A percentile compares a stretch with the other conserved stretches of the same genome.
Conservation (phyloP, 1,140 invertebrate species). For the Apis dorsata region DNA sequence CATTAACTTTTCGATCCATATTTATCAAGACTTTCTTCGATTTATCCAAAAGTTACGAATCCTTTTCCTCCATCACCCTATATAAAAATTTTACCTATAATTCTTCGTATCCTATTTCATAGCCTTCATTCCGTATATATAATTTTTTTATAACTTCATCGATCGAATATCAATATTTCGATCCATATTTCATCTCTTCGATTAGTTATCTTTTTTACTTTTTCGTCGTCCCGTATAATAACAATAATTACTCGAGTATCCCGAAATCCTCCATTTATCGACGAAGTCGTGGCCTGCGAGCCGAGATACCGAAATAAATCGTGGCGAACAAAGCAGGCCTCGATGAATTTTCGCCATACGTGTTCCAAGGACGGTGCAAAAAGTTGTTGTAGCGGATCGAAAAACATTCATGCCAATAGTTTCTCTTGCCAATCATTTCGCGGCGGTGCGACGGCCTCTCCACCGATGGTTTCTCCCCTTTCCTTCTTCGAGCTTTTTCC, state of each 20-base stretch:
- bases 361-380: conserved; percentile 24
- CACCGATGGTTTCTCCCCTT: neutral
- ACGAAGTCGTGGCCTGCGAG: neutral
- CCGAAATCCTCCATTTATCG: neutral
- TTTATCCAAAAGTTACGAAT: too few relatives aligned
- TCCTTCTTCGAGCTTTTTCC: conserved; percentile 32
- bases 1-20: too few relatives aligned
- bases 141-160: too few relatives aligned
- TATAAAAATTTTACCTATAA: too few relatives aligned
- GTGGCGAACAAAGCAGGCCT: neutral
- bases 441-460: neutral
- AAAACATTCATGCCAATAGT: conserved; percentile 36
- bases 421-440: conserved; percentile 54
- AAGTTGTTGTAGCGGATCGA: conserved; percentile 21
- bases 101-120: too few relatives aligned
- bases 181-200: too few relatives aligned
- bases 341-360: conserved; percentile 29
- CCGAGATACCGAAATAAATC: neutral
- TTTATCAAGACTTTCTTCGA: too few relatives aligned
- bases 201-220: too few relatives aligned
- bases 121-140: too few relatives aligned
- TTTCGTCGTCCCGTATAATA: too few relatives aligned
- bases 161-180: too few relatives aligned
- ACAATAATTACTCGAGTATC: neutral
- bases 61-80: too few relatives aligned